Evolutionary conservation across 2,113 vertebrate genomes (phyloP).

Genomic region (Perca schrenkii): DNA sequence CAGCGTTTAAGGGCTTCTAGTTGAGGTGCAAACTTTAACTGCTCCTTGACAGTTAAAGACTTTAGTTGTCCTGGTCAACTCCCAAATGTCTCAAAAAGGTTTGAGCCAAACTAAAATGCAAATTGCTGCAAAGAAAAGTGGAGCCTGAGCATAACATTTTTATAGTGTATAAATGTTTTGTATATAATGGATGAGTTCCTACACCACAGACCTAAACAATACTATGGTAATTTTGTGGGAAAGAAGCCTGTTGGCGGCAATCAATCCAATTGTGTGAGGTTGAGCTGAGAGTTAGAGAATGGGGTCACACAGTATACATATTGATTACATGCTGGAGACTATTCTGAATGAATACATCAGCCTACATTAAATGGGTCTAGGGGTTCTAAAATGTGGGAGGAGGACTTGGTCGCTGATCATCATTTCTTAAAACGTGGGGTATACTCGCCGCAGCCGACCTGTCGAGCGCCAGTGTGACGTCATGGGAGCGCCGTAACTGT

Average conservation of each 20-base stretch:
- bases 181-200: background rate
- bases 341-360: slow-evolving; percentile 30
- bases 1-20: background rate
- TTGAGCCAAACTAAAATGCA: background rate
- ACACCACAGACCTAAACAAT: background rate
- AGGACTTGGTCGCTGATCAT: background rate
- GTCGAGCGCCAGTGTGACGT: no score
- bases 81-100: background rate
- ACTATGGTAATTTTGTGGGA: slow-evolving; percentile 19
- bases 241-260: slow-evolving; percentile 29
- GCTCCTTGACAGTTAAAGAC: background rate
- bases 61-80: background rate
- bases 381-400: background rate
- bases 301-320: slow-evolving; percentile 35
- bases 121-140: background rate
- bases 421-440: background rate
- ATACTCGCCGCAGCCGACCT: no score
- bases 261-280: slow-evolving; percentile 32
- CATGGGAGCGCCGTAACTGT: no score
- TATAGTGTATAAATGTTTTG: background rate
- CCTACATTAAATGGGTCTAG: background rate
- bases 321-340: slow-evolving; percentile 38
- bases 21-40: background rate
- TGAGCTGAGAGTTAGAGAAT: slow-evolving; percentile 24
- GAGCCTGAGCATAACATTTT: background rate